phyloP scores from a whole-genome alignment of 2,797 vertebrate genomes.

The Rousettus madagascariensis region DNA sequence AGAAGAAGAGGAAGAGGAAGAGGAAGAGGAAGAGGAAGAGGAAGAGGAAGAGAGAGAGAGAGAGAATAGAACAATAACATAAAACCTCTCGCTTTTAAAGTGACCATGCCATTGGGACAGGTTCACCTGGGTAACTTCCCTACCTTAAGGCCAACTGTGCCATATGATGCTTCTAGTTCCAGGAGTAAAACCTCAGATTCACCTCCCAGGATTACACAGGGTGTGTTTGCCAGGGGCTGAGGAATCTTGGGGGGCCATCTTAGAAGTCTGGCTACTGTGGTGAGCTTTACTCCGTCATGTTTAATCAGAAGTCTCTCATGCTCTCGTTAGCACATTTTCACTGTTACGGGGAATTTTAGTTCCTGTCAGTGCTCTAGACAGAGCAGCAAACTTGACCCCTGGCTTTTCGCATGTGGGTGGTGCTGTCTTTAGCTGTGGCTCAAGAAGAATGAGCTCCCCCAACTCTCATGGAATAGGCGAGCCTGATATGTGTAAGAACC shows the following conservation, averaged over 20 bases:
- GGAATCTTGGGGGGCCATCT: neutral
- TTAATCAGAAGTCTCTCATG: neutral
- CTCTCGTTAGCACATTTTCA: neutral
- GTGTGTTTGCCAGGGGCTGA: accelerated
- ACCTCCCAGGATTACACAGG: neutral
- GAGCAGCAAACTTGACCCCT: neutral
- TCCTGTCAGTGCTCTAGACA: neutral
- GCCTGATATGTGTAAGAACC: neutral
- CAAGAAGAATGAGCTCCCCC: neutral
- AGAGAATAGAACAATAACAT: neutral
- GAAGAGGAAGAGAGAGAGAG: too few relatives aligned
- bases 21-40: too few relatives aligned
- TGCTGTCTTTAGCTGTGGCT: neutral
- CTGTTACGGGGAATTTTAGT: neutral
- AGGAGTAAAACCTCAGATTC: neutral
- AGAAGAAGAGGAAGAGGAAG: too few relatives aligned
- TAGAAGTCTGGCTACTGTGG: neutral
- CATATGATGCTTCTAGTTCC: neutral
- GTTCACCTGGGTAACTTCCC: neutral
- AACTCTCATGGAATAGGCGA: neutral
- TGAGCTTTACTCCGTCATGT: neutral
- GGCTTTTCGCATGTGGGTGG: neutral
- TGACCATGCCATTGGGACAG: neutral
- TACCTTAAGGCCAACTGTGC: neutral
- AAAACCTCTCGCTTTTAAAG: neutral